Conservation (phyloP, 2,113 vertebrate species). For the Parus major region DNA sequence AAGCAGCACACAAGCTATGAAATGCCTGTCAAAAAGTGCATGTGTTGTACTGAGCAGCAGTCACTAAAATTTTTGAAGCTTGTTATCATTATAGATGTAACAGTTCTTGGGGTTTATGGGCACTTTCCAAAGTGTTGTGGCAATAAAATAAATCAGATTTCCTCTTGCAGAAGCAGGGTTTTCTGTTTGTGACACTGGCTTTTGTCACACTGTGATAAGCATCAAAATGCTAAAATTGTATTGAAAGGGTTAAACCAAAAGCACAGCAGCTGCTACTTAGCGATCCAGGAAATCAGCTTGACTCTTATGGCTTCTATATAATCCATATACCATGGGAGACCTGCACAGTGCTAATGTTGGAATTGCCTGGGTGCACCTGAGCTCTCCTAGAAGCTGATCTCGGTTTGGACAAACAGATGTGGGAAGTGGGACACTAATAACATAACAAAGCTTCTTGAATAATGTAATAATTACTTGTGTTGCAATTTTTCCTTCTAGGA, state of each 20-base stretch:
- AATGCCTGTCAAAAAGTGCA: background rate
- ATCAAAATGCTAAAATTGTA: background rate
- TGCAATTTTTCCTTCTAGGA: slow-evolving; percentile 75
- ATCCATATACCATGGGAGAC: background rate
- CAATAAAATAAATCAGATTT: background rate
- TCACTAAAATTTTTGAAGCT: background rate
- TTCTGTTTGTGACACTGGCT: background rate
- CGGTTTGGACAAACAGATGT: background rate
- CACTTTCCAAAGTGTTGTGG: background rate
- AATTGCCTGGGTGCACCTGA: background rate
- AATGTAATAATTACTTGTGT: background rate
- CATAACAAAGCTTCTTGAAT: background rate
- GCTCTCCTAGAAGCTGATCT: background rate
- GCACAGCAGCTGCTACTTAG: background rate
- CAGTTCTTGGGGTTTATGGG: background rate
- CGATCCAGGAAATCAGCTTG: background rate
- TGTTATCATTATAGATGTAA: background rate
- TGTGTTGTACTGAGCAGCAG: background rate
- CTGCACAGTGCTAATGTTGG: background rate
- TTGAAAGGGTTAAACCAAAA: background rate
- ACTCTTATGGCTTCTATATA: background rate
- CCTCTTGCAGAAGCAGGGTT: background rate
- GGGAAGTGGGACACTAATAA: background rate
- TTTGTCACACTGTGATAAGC: background rate
- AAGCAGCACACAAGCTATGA: background rate